Conservation (phyloP, 92 coral and sea anemone species). For the Desmophyllum pertusum region DNA sequence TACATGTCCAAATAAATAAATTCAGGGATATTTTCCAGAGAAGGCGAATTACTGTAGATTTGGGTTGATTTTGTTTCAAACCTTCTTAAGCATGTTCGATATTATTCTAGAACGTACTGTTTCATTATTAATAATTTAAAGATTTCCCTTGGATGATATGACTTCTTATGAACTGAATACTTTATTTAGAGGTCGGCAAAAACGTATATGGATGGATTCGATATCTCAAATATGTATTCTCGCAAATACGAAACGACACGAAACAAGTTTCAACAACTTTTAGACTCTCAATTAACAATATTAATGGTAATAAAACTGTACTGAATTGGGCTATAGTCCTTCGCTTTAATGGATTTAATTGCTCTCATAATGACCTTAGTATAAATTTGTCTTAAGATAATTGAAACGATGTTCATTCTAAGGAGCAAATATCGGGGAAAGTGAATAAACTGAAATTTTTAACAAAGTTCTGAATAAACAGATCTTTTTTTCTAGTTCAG, state of each 20-base stretch:
- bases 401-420: not conserved
- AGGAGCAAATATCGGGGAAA: not conserved
- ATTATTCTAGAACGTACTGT: not conserved
- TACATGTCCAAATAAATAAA: no score
- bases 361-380: not conserved
- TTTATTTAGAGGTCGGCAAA: not conserved
- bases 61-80: not conserved
- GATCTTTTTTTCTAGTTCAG: not conserved
- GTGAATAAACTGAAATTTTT: not conserved
- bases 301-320: not conserved
- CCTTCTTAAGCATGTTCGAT: not conserved
- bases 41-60: not conserved
- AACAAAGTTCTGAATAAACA: not conserved
- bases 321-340: not conserved
- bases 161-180: not conserved
- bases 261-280: not conserved
- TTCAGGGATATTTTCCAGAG: not conserved
- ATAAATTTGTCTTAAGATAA: not conserved
- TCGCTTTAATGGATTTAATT: not conserved
- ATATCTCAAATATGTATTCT: not conserved
- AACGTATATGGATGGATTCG: not conserved
- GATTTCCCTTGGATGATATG: not conserved
- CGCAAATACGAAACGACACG: not conserved
- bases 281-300: not conserved
- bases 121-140: conserved; percentile 3